Conservation (phyloP, 1,140 invertebrate species). For the Heliconius melpomene region DNA sequence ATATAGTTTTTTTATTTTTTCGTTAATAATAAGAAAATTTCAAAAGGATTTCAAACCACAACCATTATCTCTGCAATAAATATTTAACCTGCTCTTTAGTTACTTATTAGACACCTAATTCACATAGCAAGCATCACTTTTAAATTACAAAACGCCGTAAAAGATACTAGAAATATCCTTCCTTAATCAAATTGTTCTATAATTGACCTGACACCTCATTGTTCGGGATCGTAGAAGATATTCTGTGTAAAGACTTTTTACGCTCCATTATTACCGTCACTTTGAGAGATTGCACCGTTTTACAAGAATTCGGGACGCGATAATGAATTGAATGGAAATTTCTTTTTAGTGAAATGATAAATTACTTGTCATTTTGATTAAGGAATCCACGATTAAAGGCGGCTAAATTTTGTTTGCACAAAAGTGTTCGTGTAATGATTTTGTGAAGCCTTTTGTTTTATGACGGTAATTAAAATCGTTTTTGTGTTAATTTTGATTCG, state of each 20-base stretch:
- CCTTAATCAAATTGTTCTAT: conserved; percentile 25
- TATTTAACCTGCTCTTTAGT: neutral
- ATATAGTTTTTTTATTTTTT: too few species aligned
- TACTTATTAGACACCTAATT: too few species aligned
- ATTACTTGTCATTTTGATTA: conserved; percentile 62
- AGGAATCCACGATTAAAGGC: conserved; percentile 48
- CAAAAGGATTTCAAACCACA: neutral
- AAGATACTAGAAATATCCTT: conserved; percentile 3
- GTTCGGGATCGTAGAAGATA: conserved; percentile 25
- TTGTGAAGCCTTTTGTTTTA: conserved; percentile 18
- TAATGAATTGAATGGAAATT: conserved; percentile 57
- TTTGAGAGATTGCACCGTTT: conserved; percentile 59
- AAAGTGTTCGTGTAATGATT: conserved; percentile 26
- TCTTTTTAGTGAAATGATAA: conserved; percentile 52
- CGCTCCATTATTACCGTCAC: conserved; percentile 45
- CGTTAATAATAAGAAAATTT: too few species aligned
- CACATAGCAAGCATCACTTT: neutral
- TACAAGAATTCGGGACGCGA: conserved; percentile 48
- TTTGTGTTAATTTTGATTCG: neutral
- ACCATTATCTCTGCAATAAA: neutral
- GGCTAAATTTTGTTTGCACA: conserved; percentile 46
- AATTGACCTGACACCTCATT: conserved; percentile 35
- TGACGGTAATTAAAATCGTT: neutral
- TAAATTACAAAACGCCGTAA: neutral
- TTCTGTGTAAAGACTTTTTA: conserved; percentile 34